Evolutionary conservation across 2,113 vertebrate genomes (phyloP).

Genomic region (Recurvirostra avosetta): DNA sequence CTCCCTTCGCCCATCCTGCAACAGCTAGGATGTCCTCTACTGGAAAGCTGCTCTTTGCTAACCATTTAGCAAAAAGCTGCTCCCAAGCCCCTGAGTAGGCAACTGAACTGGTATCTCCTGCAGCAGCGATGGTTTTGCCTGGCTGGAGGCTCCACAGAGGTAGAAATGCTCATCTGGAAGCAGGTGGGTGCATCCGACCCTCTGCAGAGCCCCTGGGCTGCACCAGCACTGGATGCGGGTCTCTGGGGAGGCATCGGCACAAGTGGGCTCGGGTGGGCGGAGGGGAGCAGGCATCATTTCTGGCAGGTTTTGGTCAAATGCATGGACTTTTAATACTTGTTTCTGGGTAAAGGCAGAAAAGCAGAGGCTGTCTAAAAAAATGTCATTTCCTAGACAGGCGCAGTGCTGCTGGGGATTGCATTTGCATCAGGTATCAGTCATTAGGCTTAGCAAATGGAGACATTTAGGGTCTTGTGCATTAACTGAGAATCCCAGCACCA

Average conservation of each 20-base stretch:
- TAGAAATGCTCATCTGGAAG: background rate
- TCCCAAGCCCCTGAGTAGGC: rapidly evolving
- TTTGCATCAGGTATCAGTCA: background rate
- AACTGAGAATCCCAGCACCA: background rate
- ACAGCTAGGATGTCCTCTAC: background rate
- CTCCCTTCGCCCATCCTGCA: background rate
- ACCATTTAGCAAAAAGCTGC: background rate
- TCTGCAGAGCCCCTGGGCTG: background rate
- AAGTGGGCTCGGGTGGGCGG: rapidly evolving
- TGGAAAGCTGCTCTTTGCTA: background rate
- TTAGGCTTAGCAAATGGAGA: background rate
- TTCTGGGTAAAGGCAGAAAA: background rate
- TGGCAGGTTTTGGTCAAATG: background rate
- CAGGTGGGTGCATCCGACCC: background rate
- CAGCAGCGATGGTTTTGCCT: background rate
- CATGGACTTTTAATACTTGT: background rate
- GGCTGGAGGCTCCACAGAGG: background rate
- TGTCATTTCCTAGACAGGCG: background rate
- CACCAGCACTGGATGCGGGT: rapidly evolving
- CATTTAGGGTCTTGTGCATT: background rate
- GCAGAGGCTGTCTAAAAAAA: background rate
- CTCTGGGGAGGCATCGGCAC: background rate
- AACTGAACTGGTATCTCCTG: background rate
- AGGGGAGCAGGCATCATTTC: background rate
- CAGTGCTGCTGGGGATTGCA: background rate